Conservation (phyloP, 2,888 invertebrate genomes). For the Cepaea hortensis region DNA sequence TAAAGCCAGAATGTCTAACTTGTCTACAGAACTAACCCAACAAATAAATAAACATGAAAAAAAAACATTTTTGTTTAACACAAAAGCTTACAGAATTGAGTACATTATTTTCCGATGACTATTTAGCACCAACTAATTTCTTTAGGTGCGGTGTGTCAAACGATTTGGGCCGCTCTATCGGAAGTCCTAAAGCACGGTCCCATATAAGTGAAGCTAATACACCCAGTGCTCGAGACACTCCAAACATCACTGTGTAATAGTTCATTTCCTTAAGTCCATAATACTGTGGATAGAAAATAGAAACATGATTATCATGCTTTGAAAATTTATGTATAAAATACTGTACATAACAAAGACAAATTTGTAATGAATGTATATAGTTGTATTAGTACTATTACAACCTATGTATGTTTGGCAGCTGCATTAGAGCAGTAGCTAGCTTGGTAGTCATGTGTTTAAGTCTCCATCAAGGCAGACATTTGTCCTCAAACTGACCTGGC, state of each 20-base stretch:
- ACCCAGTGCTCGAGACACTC: slow-evolving; percentile 91
- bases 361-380: neutral
- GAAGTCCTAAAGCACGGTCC: slow-evolving; percentile 90
- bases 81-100: neutral
- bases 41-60: neutral
- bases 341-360: neutral
- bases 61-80: neutral
- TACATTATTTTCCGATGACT: neutral
- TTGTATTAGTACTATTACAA: too few relatives aligned
- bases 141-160: slow-evolving; percentile 85
- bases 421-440: too few relatives aligned
- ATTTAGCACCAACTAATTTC: slow-evolving; percentile 63
- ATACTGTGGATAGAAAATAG: slow-evolving; percentile 80
- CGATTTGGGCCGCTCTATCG: slow-evolving; percentile 91
- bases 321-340: neutral
- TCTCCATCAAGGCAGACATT: too few relatives aligned
- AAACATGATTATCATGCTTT: too few relatives aligned
- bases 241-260: slow-evolving; percentile 95
- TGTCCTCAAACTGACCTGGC: too few relatives aligned
- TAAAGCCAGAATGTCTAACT: too few relatives aligned
- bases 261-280: slow-evolving; percentile 94
- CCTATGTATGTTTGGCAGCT: too few relatives aligned
- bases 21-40: neutral
- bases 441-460: too few relatives aligned
- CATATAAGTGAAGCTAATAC: slow-evolving; percentile 89